Evolutionary conservation across 2,113 vertebrate genomes (phyloP).

Genomic region (Alectura lathami): DNA sequence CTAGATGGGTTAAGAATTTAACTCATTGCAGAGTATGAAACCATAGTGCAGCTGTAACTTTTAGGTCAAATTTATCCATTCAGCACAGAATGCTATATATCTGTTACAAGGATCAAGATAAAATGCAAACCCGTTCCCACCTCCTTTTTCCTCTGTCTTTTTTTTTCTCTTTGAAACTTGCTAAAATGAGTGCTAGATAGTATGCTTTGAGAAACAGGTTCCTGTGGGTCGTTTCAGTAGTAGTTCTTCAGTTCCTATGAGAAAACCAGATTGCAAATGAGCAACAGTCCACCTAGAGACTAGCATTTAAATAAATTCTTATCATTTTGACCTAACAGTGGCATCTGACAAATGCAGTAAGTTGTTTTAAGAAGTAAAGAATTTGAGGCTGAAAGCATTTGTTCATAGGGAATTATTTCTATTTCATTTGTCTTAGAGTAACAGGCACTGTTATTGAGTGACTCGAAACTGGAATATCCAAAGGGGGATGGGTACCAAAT

Average conservation of each 20-base stretch:
- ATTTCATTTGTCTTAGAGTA: neutral
- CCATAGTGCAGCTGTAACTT: neutral
- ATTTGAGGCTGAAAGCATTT: neutral
- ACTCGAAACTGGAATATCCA: neutral
- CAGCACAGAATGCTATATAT: neutral
- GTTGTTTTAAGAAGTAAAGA: neutral
- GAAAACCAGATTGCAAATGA: constrained; percentile 3
- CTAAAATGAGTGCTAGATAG: neutral
- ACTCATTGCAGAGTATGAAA: neutral
- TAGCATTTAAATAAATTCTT: neutral
- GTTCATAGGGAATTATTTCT: neutral
- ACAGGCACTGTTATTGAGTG: neutral
- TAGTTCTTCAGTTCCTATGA: neutral
- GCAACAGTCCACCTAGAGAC: neutral
- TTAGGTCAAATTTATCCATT: neutral
- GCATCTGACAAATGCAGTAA: neutral
- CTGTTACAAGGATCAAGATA: constrained; percentile 1
- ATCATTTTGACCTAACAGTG: neutral
- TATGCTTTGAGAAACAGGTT: neutral
- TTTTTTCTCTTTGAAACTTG: neutral
- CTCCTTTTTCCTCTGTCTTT: neutral
- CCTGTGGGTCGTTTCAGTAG: neutral
- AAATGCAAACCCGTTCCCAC: neutral
- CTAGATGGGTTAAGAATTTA: neutral
- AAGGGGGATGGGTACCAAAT: neutral